A percentile compares a stretch with the other conserved stretches of the same genome.
phyloP scores from a whole-genome alignment of 2,797 vertebrate species.

The Dipus sagitta region DNA sequence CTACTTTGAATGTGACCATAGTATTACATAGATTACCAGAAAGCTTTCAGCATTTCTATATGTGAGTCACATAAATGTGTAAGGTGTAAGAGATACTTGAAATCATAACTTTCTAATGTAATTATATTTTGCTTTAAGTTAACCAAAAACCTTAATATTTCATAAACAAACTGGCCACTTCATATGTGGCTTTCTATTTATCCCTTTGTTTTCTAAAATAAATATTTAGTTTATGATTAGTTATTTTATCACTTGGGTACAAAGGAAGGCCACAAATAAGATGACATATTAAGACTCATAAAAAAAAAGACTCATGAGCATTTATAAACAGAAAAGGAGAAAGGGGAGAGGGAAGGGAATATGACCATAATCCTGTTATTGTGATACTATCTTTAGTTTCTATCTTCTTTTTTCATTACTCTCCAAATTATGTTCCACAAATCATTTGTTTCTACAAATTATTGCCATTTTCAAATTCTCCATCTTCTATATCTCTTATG shows the following conservation, averaged over 20 bases:
- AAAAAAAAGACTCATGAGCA: not conserved
- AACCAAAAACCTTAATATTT: slow-evolving; percentile 41
- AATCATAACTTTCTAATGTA: not conserved
- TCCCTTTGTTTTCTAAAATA: slow-evolving; percentile 24
- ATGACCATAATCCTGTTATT: not conserved
- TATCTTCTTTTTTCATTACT: slow-evolving; percentile 40
- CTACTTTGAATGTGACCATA: too few relatives aligned
- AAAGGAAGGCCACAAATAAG: not conserved
- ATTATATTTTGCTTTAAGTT: slow-evolving; percentile 35
- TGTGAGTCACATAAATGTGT: not conserved
- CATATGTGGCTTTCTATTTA: not conserved
- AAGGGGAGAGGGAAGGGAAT: not conserved
- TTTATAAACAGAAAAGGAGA: not conserved
- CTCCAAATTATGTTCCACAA: slow-evolving; percentile 33
- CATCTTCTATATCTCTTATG: not conserved
- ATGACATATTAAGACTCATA: slow-evolving; percentile 17
- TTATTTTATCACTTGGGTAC: not conserved
- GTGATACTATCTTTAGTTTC: not conserved
- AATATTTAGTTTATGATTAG: slow-evolving; percentile 62
- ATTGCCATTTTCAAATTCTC: slow-evolving; percentile 3
- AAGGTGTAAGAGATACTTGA: not conserved
- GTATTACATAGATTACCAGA: too few relatives aligned
- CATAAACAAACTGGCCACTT: not conserved
- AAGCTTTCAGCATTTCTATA: not conserved
- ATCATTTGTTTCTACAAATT: slow-evolving; percentile 10